A percentile compares a stretch with the other conserved stretches of the same genome.
phyloP scores from a whole-genome alignment of 1,140 invertebrate species.

The Zaprionus capensis region DNA sequence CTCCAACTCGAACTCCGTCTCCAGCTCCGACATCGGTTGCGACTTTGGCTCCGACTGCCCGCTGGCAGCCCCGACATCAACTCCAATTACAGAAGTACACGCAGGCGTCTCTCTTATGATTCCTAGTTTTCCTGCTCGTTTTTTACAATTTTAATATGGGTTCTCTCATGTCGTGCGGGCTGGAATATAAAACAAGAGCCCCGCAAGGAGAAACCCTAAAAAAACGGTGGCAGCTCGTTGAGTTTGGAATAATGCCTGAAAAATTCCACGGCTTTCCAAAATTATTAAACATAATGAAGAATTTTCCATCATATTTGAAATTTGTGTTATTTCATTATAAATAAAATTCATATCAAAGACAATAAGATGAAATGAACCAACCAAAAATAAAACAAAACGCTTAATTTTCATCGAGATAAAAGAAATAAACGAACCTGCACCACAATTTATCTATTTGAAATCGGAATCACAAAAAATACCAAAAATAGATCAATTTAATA shows the following conservation, averaged over 20 bases:
- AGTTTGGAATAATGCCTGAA: constrained; percentile 6
- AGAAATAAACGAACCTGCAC: background rate
- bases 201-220: background rate
- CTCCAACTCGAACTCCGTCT: constrained; percentile 5
- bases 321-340: background rate
- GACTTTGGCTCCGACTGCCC: constrained; percentile 51
- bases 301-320: background rate
- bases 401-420: background rate
- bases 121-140: constrained; percentile 60
- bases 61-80: constrained; percentile 78
- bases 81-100: constrained; percentile 81
- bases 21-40: background rate
- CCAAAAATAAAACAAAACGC: background rate
- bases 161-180: constrained; percentile 56
- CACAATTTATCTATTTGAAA: constrained; percentile 10
- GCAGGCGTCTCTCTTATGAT: constrained; percentile 80
- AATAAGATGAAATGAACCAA: background rate
- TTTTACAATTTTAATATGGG: constrained; percentile 61
- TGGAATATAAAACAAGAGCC: constrained; percentile 8
- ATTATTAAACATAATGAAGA: background rate
- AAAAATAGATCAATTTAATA: constrained; percentile 17
- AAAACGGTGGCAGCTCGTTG: constrained; percentile 19
- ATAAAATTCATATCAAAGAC: background rate
- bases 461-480: constrained; percentile 24
- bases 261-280: background rate